phyloP scores from a whole-genome alignment of 2,113 vertebrate genomes.

The Turnix velox region DNA sequence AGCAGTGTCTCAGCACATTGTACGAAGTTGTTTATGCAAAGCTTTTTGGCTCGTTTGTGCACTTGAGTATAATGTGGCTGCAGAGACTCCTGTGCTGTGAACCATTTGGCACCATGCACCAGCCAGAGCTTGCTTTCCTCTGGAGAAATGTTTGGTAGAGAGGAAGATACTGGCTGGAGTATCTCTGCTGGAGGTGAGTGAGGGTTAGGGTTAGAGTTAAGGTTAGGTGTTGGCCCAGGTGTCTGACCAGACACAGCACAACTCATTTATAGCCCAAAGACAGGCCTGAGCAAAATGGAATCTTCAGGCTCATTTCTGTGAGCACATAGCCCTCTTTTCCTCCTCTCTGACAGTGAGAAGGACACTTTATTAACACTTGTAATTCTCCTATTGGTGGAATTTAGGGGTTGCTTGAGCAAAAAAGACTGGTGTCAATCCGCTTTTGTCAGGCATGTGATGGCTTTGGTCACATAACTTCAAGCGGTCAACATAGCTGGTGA shows the following conservation, averaged over 20 bases:
- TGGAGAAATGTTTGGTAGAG: neutral
- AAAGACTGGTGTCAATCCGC: neutral
- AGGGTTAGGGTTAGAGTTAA: no score
- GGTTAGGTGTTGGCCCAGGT: no score
- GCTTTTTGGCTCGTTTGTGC: slow-evolving; percentile 21
- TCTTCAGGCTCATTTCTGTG: no score
- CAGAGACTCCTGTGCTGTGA: neutral
- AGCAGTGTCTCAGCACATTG: slow-evolving; percentile 1
- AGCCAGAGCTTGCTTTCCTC: neutral
- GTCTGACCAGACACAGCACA: neutral
- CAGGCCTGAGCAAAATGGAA: no score
- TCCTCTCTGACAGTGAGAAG: neutral
- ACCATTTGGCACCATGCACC: neutral
- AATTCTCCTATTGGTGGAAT: neutral
- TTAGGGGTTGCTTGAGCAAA: neutral
- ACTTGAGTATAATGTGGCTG: neutral
- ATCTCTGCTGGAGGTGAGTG: neutral
- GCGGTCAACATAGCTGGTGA: neutral
- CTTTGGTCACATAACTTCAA: neutral
- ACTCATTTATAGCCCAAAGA: neutral
- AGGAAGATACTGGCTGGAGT: neutral
- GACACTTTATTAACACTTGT: neutral
- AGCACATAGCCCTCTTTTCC: no score
- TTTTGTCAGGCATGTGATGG: neutral
- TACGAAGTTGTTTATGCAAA: slow-evolving; percentile 26